Conservation (phyloP, 2,113 vertebrate genomes). For the Nymphicus hollandicus region DNA sequence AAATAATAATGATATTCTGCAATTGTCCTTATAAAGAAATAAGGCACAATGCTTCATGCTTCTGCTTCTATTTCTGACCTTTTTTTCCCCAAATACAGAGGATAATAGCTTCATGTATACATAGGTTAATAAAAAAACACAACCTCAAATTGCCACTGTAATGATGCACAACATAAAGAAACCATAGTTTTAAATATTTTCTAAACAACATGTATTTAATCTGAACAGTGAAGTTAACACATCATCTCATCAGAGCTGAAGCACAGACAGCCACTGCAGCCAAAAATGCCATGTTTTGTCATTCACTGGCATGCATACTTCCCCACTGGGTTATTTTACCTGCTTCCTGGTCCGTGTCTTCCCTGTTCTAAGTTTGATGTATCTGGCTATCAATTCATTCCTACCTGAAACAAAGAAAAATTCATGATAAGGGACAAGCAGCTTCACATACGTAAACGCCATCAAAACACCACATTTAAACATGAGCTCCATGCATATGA, state of each 20-base stretch:
- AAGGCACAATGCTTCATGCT: not conserved
- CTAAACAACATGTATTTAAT: conserved; percentile 10
- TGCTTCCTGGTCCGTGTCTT: conserved; percentile 99
- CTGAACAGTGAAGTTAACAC: conserved; percentile 47
- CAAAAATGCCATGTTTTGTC: conserved; percentile 64
- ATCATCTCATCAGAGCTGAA: conserved; percentile 71
- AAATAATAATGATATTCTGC: not conserved
- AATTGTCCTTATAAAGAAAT: not conserved
- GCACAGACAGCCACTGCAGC: conserved; percentile 76
- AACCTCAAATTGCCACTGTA: conserved; percentile 44
- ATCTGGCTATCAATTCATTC: conserved; percentile 99
- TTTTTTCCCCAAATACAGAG: not conserved
- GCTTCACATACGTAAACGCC: not conserved
- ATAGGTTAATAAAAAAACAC: conserved; percentile 1
- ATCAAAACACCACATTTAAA: not conserved
- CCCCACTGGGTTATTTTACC: conserved; percentile 80
- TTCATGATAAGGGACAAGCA: conserved; percentile 49
- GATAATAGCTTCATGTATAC: not conserved
- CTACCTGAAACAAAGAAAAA: conserved; percentile 88
- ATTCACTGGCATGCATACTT: conserved; percentile 71
- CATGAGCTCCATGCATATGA: rapidly evolving
- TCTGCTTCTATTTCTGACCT: not conserved
- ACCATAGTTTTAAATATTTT: not conserved
- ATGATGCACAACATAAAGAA: conserved; percentile 35
- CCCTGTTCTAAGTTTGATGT: conserved; percentile 98